Percentiles rank a stretch among this genome's conserved stretches.
phyloP scores from a whole-genome alignment of 2,113 vertebrate genomes.

The Crocuta crocuta region DNA sequence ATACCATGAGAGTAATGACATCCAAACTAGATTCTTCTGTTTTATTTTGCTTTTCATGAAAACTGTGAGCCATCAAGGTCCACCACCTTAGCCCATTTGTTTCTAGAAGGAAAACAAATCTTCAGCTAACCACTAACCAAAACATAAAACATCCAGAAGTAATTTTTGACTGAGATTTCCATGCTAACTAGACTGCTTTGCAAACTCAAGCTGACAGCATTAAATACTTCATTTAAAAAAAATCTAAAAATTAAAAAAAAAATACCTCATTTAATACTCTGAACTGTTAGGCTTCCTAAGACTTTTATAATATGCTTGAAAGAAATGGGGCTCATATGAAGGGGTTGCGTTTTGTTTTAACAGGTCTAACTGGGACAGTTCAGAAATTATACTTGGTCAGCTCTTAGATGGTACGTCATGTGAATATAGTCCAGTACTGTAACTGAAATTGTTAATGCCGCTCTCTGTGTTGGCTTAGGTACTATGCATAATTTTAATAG shows the following conservation, averaged over 20 bases:
- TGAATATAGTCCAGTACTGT: slow-evolving; percentile 33
- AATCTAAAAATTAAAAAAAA: neutral
- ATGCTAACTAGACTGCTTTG: slow-evolving; percentile 3
- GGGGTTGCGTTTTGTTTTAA: slow-evolving; percentile 37
- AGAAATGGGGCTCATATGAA: neutral
- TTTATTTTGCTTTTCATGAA: neutral
- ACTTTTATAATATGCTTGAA: neutral
- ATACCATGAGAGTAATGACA: neutral
- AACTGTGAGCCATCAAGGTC: slow-evolving; percentile 4
- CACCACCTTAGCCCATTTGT: neutral
- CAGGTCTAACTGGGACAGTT: slow-evolving; percentile 3
- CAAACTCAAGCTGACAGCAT: neutral
- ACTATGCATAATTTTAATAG: slow-evolving; percentile 48
- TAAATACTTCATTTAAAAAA: neutral
- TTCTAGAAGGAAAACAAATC: neutral
- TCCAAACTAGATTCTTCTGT: slow-evolving; percentile 21
- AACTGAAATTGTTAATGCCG: neutral
- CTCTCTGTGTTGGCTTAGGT: slow-evolving; percentile 34
- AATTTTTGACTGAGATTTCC: slow-evolving; percentile 23
- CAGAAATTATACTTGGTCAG: slow-evolving; percentile 13
- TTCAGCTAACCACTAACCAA: neutral
- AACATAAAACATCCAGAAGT: slow-evolving; percentile 16
- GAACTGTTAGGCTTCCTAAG: neutral
- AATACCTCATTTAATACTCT: neutral
- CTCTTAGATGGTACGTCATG: slow-evolving; percentile 53